Conservation (phyloP, 2,888 invertebrate genomes). For the Aphodius sticticus region DNA sequence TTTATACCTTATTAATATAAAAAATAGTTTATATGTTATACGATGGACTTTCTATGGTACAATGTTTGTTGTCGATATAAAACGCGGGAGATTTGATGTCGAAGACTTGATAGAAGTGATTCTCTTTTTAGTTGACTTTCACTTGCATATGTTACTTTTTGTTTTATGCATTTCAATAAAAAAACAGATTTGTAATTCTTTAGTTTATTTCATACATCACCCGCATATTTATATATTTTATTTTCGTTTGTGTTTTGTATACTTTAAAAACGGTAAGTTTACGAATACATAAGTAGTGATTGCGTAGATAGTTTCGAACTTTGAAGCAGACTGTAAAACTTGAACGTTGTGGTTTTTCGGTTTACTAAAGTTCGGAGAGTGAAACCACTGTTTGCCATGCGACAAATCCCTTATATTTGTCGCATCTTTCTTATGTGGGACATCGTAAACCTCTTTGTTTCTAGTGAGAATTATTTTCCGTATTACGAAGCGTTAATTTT, state of each 20-base stretch:
- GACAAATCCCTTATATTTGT: too few relatives aligned
- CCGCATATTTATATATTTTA: not conserved
- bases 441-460: not conserved
- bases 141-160: slow-evolving; percentile 24
- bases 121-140: slow-evolving; percentile 16
- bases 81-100: not conserved
- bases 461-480: too few relatives aligned
- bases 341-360: slow-evolving; percentile 25
- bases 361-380: slow-evolving; percentile 31
- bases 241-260: not conserved
- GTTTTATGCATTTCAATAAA: slow-evolving; percentile 28
- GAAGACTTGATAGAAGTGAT: not conserved
- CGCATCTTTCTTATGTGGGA: not conserved
- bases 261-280: too few relatives aligned
- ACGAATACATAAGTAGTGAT: too few relatives aligned
- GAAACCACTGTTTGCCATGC: slow-evolving; percentile 19
- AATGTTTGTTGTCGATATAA: not conserved
- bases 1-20: slow-evolving; percentile 19
- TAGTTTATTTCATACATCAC: slow-evolving; percentile 19
- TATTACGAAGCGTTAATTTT: too few relatives aligned
- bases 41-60: too few relatives aligned
- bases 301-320: slow-evolving; percentile 14
- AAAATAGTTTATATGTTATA: slow-evolving; percentile 7
- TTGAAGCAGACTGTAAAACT: slow-evolving; percentile 29
- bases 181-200: slow-evolving; percentile 17